Conservation (phyloP, 2,113 vertebrate genomes). For the Abramis brama region DNA sequence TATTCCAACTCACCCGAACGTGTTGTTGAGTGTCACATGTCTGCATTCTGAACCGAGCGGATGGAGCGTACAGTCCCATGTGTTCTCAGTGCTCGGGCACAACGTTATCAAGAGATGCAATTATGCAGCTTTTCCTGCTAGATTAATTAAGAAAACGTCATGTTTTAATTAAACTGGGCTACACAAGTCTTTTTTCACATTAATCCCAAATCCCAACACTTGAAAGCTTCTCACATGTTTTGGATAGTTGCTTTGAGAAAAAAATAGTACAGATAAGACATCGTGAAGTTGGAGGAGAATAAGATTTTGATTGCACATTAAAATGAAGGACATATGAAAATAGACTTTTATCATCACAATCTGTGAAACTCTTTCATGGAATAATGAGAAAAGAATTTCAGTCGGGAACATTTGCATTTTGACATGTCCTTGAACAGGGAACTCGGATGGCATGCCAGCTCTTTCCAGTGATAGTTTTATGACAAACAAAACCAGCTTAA, state of each 20-base stretch:
- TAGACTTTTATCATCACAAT: background rate
- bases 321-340: slow-evolving; percentile 3
- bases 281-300: background rate
- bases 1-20: background rate
- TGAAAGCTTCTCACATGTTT: background rate
- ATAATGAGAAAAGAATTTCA: background rate
- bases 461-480: slow-evolving; percentile 21
- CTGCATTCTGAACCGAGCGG: background rate
- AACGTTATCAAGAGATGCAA: background rate
- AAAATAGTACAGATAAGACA: background rate
- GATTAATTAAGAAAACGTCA: slow-evolving; percentile 37
- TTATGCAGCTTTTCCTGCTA: background rate
- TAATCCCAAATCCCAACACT: background rate
- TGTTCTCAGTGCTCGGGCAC: background rate
- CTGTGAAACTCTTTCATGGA: background rate
- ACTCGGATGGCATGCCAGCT: background rate
- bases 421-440: slow-evolving; percentile 19
- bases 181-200: background rate
- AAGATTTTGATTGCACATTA: background rate
- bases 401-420: slow-evolving; percentile 17
- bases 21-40: background rate
- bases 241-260: background rate
- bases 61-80: background rate
- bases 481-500: slow-evolving; percentile 33
- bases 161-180: slow-evolving; percentile 8